phyloP scores from a whole-genome alignment of 2,113 vertebrate species.

The Prolemur simus region DNA sequence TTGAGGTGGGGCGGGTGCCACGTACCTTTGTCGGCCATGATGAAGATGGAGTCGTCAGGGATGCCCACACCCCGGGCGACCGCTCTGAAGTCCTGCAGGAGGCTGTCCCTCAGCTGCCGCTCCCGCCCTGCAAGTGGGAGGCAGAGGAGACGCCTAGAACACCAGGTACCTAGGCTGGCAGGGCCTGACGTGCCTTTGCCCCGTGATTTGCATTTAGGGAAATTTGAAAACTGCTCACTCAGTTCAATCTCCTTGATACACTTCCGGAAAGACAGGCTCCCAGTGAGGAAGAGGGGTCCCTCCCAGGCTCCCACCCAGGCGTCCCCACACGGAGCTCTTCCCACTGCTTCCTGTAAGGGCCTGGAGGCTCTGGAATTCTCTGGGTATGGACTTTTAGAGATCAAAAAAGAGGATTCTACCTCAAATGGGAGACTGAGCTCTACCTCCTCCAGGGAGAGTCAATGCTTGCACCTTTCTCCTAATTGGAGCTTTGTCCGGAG shows the following conservation, averaged over 20 bases:
- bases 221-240: background rate
- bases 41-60: conserved; percentile 80
- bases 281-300: background rate
- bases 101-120: conserved; percentile 81
- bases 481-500: background rate
- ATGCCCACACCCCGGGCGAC: conserved; percentile 87
- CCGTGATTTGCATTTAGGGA: background rate
- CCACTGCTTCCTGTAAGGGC: background rate
- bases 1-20: accelerated
- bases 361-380: background rate
- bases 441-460: background rate
- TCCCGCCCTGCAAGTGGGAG: conserved; percentile 85
- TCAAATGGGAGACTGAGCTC: background rate
- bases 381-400: background rate
- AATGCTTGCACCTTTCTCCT: background rate
- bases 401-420: background rate
- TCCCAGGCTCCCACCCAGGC: background rate
- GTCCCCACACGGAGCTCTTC: background rate
- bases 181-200: background rate
- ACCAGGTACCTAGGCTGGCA: background rate
- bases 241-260: accelerated
- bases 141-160: background rate
- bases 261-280: background rate
- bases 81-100: conserved; percentile 88
- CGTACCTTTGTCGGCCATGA: conserved; percentile 88